These are phyloP conservation scores for Oligia latruncula DNA, from an alignment of 2,888 invertebrate species.

Conservation along the genomic window DNA sequence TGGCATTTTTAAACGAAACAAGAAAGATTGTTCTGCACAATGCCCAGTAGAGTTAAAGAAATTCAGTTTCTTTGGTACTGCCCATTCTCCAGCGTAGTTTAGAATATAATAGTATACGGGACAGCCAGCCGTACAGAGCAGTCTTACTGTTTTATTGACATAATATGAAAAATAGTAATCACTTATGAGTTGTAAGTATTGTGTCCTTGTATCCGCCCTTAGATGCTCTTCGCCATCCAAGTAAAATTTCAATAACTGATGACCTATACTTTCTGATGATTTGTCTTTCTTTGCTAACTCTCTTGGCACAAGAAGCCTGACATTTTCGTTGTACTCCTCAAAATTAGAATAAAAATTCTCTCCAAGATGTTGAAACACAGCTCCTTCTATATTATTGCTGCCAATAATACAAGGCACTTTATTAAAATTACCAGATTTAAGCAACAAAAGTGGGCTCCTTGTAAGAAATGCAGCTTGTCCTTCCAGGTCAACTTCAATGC, in stretches of 20 bases:
- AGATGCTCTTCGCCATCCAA: slow-evolving; percentile 77
- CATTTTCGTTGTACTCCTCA: slow-evolving; percentile 79
- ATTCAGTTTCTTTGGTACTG: slow-evolving; percentile 73
- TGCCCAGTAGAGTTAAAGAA: slow-evolving; percentile 81
- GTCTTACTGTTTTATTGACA: slow-evolving; percentile 80
- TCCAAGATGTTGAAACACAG: slow-evolving; percentile 74
- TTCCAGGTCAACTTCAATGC: slow-evolving; percentile 85
- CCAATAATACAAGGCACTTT: slow-evolving; percentile 86
- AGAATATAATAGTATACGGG: slow-evolving; percentile 84
- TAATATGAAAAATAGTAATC: slow-evolving; percentile 85
- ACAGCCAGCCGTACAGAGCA: slow-evolving; percentile 76
- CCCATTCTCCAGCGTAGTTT: slow-evolving; percentile 82
- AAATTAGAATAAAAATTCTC: slow-evolving; percentile 77
- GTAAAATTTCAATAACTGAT: slow-evolving; percentile 82
- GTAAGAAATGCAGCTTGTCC: slow-evolving; percentile 83
- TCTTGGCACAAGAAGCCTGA: slow-evolving; percentile 79
- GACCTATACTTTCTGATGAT: slow-evolving; percentile 76
- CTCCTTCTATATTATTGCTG: slow-evolving; percentile 81
- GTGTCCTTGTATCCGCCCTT: slow-evolving; percentile 77
- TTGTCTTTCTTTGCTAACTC: slow-evolving; percentile 74
- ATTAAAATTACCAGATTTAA: slow-evolving; percentile 83
- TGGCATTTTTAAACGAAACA: slow-evolving; percentile 78
- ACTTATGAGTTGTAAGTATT: slow-evolving; percentile 83
- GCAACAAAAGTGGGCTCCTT: slow-evolving; percentile 78
- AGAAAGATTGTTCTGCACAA: slow-evolving; percentile 81